Percentiles rank a stretch among this genome's conserved stretches.
phyloP scores from a whole-genome alignment of 2,113 vertebrate species.

The Melierax canorus region DNA sequence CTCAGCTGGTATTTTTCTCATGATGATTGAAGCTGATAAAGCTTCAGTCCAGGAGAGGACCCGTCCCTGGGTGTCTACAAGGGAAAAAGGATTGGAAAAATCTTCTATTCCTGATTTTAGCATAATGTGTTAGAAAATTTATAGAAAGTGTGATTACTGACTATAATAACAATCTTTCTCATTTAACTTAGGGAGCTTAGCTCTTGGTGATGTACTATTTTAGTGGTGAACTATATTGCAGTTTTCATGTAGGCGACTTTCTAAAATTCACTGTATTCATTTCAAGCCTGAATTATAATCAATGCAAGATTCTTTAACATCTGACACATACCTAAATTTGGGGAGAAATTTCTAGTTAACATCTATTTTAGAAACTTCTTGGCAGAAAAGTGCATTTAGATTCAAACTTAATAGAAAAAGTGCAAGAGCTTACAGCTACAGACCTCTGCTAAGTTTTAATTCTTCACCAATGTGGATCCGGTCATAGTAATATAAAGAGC shows the following conservation, averaged over 20 bases:
- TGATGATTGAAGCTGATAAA: not conserved
- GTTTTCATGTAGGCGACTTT: not conserved
- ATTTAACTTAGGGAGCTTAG: not conserved
- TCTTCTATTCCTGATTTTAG: not conserved
- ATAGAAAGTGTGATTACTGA: not conserved
- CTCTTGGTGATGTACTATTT: not conserved
- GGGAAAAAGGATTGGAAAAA: not conserved
- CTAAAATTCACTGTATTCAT: not conserved
- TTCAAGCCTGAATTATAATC: slow-evolving; percentile 10
- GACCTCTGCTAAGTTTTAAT: not conserved
- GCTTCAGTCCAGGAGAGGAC: not conserved
- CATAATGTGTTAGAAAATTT: not conserved
- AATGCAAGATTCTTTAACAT: not conserved
- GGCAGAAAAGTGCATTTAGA: not conserved
- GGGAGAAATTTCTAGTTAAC: not conserved
- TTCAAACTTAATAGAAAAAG: not conserved
- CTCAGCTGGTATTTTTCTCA: not conserved
- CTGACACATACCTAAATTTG: not conserved
- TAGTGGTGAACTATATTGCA: not conserved
- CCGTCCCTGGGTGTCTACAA: not conserved
- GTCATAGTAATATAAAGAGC: not conserved
- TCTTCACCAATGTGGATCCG: not conserved
- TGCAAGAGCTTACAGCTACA: not conserved
- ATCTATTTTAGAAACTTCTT: not conserved
- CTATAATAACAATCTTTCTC: not conserved